These are phyloP conservation scores for Epsilonema sp. DNA, from an alignment of 2,888 invertebrate genomes.

Conservation along the genomic window DNA sequence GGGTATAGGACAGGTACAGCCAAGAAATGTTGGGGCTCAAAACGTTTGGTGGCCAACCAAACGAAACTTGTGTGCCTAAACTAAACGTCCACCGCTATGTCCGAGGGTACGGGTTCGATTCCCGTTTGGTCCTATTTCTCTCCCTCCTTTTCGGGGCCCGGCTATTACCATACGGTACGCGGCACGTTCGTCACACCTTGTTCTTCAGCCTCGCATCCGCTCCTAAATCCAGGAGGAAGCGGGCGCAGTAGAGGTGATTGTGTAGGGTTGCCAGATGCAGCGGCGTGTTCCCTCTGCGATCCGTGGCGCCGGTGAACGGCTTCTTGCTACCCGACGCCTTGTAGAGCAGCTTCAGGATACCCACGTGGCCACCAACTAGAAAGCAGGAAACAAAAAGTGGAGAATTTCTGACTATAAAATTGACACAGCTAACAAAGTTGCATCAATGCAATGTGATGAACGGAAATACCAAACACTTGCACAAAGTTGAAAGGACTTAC, in stretches of 20 bases:
- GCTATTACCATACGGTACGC: not conserved
- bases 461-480: too few species aligned
- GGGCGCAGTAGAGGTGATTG: conserved; percentile 16
- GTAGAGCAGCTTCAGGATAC: not conserved
- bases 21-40: too few species aligned
- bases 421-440: too few species aligned
- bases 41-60: too few species aligned
- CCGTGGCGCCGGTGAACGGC: conserved; percentile 7
- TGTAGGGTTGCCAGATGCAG: conserved; percentile 22
- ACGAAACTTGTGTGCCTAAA: too few species aligned
- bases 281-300: conserved; percentile 21
- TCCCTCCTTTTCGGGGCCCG: not conserved
- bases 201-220: conserved; percentile 17
- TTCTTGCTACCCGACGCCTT: not conserved
- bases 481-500: too few species aligned
- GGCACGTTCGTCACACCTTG: not conserved
- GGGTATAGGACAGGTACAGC: too few species aligned
- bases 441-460: too few species aligned
- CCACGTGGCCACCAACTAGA: not conserved
- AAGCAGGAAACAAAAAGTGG: too few species aligned
- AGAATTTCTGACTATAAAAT: too few species aligned
- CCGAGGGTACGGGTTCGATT: not conserved
- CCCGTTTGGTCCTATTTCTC: not conserved
- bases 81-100: too few species aligned
- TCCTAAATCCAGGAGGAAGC: conserved; percentile 19